A percentile compares a stretch with the other conserved stretches of the same genome.
phyloP scores from a whole-genome alignment of 2,888 invertebrate species.

The Empis livida region DNA sequence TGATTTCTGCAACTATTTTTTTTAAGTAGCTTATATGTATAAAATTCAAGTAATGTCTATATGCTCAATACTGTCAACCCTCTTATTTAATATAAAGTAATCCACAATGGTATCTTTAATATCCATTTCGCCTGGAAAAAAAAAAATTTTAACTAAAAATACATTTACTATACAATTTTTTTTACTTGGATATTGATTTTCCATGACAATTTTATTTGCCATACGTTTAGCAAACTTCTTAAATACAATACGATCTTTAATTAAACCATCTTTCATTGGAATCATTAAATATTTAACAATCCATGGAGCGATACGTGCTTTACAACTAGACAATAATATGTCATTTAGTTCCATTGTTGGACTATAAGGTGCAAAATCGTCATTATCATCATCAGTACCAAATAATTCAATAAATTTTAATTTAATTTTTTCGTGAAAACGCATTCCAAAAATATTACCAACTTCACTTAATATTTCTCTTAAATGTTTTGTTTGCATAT shows the following conservation, averaged over 20 bases:
- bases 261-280: slow-evolving; percentile 27
- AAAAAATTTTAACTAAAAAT: background rate
- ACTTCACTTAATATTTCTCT: slow-evolving; percentile 19
- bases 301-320: slow-evolving; percentile 30
- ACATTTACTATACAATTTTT: background rate
- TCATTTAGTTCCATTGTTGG: slow-evolving; percentile 29
- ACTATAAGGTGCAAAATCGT: slow-evolving; percentile 27
- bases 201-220: slow-evolving; percentile 22
- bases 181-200: slow-evolving; percentile 27
- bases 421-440: slow-evolving; percentile 22
- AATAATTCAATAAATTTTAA: slow-evolving; percentile 23
- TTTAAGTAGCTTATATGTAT: too few relatives aligned
- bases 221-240: slow-evolving; percentile 28
- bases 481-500: slow-evolving; percentile 22
- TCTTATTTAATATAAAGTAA: background rate
- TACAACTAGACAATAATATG: slow-evolving; percentile 25
- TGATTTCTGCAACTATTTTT: too few relatives aligned
- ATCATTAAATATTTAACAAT: slow-evolving; percentile 28
- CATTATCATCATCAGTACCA: slow-evolving; percentile 31
- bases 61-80: background rate
- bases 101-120: background rate
- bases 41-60: background rate
- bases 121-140: background rate
- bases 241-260: slow-evolving; percentile 28
- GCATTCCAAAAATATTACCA: slow-evolving; percentile 25